Evolutionary conservation across 2,888 invertebrate genomes (phyloP), one percentile per base, ranked within the genome.

Genomic region (Microdon myrmicae): DNA sequence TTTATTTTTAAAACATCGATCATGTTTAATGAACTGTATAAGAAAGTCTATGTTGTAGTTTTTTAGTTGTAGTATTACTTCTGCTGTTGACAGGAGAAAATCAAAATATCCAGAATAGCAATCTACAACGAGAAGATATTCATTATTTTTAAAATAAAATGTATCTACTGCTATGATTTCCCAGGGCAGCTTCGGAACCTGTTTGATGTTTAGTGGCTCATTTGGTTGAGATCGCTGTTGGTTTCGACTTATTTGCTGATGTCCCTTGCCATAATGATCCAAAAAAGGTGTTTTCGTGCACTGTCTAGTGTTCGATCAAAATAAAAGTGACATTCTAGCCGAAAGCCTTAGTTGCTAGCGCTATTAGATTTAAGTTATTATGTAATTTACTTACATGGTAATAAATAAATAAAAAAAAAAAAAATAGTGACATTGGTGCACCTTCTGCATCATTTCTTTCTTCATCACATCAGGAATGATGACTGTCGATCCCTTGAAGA

Each of bases 81-180:
- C 32, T 39, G 31, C 19, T 10, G 9, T 29, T 7, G 38, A 17
- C 16, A 23, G 32, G 9, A 35, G 2, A 29, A 34, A 35, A 13
- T 37, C 28, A 53, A 53, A 53, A 19, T 22, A 43, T 14, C 20
- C 37, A 23, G 43, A 51, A 43, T 43, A 41, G 29, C 41, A 35
- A 29, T 51, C 28, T 51, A 23, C 51, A 51, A 51, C 7, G 17
- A 49, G 32, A 37, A 37, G 32, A 23, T 49, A 34, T 39, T 49
- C 25, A 34, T 49, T 26, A 34, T 5, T 41, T 49, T 34, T 34
- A 22, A 41, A 51, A 20, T 26, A 34, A 19, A 54, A 53, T 37
- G 31, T 19, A 43, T 37, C 53, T 44, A 44, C 34, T 13, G 51
- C 35, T 34, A 41, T 34, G 4, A 41, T 39, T 13, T 26, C 32